Conservation (phyloP, 1,140 invertebrate species). For the Tribolium madens region DNA sequence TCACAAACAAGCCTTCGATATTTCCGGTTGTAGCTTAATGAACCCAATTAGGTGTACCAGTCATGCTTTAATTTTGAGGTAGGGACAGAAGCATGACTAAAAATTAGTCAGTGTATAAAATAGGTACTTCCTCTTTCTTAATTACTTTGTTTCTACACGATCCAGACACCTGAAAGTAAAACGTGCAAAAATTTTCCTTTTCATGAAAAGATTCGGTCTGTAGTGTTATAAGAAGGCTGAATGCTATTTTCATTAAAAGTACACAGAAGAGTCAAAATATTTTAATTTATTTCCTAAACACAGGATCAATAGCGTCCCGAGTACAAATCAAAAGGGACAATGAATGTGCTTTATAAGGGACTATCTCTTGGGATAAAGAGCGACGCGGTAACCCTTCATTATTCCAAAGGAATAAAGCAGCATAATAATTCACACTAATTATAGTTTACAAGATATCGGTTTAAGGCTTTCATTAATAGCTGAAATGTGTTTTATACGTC, state of each 20-base stretch:
- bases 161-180: not conserved
- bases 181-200: not conserved
- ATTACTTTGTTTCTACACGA: constrained; percentile 4
- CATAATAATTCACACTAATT: constrained; percentile 18
- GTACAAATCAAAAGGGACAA: constrained; percentile 37
- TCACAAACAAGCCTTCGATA: constrained; percentile 24
- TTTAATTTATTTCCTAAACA: constrained; percentile 24
- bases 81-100: constrained; percentile 30
- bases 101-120: constrained; percentile 21
- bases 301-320: constrained; percentile 12
- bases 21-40: constrained; percentile 20
- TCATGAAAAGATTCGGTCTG: too few relatives aligned
- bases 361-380: constrained; percentile 22
- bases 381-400: constrained; percentile 21
- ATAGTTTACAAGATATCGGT: not conserved
- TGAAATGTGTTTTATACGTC: not conserved
- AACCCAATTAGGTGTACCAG: constrained; percentile 18
- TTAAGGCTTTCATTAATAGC: too few relatives aligned
- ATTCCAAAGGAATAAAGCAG: constrained; percentile 13
- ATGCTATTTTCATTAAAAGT: not conserved
- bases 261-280: not conserved
- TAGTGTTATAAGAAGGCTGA: not conserved
- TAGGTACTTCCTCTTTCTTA: constrained; percentile 5
- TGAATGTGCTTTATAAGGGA: too few relatives aligned
- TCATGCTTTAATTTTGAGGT: constrained; percentile 26